Evolutionary conservation across 2,888 invertebrate species (phyloP).

Genomic region (Mythimna impura): DNA sequence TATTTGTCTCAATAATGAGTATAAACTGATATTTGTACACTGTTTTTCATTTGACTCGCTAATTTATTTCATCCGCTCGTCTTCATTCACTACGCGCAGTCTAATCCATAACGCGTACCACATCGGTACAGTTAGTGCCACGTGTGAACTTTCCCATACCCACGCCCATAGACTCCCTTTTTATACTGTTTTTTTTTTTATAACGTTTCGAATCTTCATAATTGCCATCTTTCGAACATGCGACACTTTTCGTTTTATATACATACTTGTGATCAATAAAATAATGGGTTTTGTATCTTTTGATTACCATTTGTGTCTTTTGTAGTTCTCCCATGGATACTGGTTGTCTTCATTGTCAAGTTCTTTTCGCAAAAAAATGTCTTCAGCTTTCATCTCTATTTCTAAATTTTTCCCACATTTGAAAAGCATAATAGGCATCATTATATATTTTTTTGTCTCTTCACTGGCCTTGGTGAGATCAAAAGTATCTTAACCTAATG

Average conservation of each 20-base stretch:
- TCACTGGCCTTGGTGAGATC: background rate
- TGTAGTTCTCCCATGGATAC: slow-evolving; percentile 24
- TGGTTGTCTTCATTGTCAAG: slow-evolving; percentile 19
- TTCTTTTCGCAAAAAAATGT: background rate
- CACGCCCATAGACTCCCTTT: slow-evolving; percentile 82
- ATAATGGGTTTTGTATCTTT: slow-evolving; percentile 17
- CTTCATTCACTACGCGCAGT: slow-evolving; percentile 51
- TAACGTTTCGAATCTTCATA: slow-evolving; percentile 74
- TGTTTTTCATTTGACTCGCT: slow-evolving; percentile 3
- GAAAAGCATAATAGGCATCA: background rate
- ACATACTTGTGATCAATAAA: slow-evolving; percentile 37
- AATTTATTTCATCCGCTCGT: slow-evolving; percentile 58
- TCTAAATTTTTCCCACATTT: slow-evolving; percentile 38
- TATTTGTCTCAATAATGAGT: no score
- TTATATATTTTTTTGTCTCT: background rate
- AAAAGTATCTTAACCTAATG: background rate
- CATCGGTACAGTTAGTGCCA: slow-evolving; percentile 82
- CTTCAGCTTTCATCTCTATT: slow-evolving; percentile 37
- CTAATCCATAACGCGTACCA: slow-evolving; percentile 68
- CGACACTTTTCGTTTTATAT: slow-evolving; percentile 66
- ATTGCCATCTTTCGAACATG: slow-evolving; percentile 70
- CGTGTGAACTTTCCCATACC: slow-evolving; percentile 90
- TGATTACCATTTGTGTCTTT: slow-evolving; percentile 4
- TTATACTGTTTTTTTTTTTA: slow-evolving; percentile 81
- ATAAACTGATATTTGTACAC: background rate